A percentile compares a stretch with the other conserved stretches of the same genome.
These are phyloP conservation scores for Phymatocera aterrima DNA, from an alignment of 2,888 invertebrate genomes.

Conservation along the genomic window DNA sequence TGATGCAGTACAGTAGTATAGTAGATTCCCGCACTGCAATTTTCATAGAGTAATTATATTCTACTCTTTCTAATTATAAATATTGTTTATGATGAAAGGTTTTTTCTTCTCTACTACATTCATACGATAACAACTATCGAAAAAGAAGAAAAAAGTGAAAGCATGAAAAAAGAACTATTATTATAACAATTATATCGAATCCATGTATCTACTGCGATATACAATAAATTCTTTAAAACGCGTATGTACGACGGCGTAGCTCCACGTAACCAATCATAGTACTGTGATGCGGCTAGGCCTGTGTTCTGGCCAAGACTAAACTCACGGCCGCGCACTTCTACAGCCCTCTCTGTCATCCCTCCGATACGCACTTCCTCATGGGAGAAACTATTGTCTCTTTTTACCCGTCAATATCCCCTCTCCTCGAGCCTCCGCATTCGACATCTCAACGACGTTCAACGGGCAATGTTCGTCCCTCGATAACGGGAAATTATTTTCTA, in stretches of 20 bases:
- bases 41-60: neutral
- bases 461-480: neutral
- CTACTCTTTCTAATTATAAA: neutral
- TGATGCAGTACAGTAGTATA: neutral
- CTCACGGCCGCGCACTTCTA: constrained; percentile 71
- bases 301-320: constrained; percentile 74
- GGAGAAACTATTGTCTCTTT: constrained; percentile 64
- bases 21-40: constrained; percentile 9
- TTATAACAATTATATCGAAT: no score
- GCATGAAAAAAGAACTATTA: neutral
- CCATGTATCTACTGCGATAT: neutral
- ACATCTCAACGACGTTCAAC: neutral
- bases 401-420: neutral
- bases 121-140: no score
- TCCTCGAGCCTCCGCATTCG: neutral
- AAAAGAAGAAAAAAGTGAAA: neutral
- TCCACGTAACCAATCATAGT: constrained; percentile 42
- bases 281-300: constrained; percentile 72
- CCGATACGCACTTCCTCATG: constrained; percentile 71
- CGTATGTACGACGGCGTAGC: neutral
- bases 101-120: no score
- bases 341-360: constrained; percentile 74
- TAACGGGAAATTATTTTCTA: neutral
- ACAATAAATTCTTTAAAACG: neutral
- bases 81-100: no score